Evolutionary conservation across 1,140 invertebrate species (phyloP).

Genomic region (Formica selysi): DNA sequence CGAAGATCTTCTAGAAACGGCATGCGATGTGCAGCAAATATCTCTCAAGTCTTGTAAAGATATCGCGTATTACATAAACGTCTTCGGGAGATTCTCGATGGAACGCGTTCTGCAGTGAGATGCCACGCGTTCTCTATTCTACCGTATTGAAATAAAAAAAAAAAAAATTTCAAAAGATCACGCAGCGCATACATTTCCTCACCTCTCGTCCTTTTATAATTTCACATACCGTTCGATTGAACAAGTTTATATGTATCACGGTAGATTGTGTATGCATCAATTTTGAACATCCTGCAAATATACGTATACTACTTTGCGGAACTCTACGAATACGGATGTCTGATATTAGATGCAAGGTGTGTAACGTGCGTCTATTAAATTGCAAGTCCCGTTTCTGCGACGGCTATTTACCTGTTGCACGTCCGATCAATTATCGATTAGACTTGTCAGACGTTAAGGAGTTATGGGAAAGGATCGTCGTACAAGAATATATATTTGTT

Average conservation of each 20-base stretch:
- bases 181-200: neutral
- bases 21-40: neutral
- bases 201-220: neutral
- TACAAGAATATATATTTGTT: neutral
- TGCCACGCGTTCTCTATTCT: neutral
- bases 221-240: constrained; percentile 4
- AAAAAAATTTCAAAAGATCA: neutral
- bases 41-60: constrained; percentile 28
- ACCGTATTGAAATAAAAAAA: neutral
- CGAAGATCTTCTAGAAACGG: constrained; percentile 14
- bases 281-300: constrained; percentile 1
- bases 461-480: constrained; percentile 35
- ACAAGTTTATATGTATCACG: neutral
- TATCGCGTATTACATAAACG: constrained; percentile 23
- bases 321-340: neutral
- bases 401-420: constrained; percentile 53
- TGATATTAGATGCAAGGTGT: constrained; percentile 36
- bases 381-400: constrained; percentile 48
- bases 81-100: neutral
- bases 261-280: neutral
- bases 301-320: neutral
- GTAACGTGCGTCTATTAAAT: constrained; percentile 32
- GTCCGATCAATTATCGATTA: constrained; percentile 57
- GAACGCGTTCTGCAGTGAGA: neutral
- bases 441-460: constrained; percentile 28